Evolutionary conservation across 2,888 invertebrate species (phyloP).

Genomic region (Eledone cirrhosa): DNA sequence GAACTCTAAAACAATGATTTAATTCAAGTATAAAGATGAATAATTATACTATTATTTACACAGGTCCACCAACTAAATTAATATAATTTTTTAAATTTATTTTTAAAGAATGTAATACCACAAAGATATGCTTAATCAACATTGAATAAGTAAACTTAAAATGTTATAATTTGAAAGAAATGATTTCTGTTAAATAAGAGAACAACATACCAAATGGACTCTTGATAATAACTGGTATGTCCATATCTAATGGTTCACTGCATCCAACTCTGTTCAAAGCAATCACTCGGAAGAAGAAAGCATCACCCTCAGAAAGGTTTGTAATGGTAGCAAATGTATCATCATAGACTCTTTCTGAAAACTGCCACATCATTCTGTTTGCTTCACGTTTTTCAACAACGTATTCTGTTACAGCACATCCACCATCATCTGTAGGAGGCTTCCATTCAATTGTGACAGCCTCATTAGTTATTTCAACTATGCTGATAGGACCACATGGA

Average conservation of each 20-base stretch:
- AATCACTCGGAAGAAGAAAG: slow-evolving; percentile 86
- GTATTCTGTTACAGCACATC: slow-evolving; percentile 67
- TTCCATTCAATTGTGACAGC: slow-evolving; percentile 70
- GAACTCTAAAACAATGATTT: no score
- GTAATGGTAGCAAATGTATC: slow-evolving; percentile 72
- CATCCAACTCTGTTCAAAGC: slow-evolving; percentile 86
- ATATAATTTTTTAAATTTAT: no score
- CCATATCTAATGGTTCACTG: slow-evolving; percentile 75
- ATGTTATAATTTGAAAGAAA: neutral
- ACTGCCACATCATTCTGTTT: slow-evolving; percentile 53
- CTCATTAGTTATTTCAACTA: slow-evolving; percentile 68
- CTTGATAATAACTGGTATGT: slow-evolving; percentile 70
- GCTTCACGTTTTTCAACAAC: slow-evolving; percentile 82
- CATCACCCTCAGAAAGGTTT: slow-evolving; percentile 79
- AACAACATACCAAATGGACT: slow-evolving; percentile 76
- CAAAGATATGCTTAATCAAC: neutral
- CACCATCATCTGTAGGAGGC: slow-evolving; percentile 68
- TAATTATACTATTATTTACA: no score
- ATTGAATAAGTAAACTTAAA: neutral
- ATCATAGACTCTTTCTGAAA: slow-evolving; percentile 52
- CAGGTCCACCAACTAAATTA: no score
- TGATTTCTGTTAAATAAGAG: no score
- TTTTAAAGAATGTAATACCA: no score
- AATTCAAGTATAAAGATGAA: no score
- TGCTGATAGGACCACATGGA: slow-evolving; percentile 67